Base-by-base conservation (phyloP, 2,113 vertebrate genomes). In the Hippolais icterina region DNA sequence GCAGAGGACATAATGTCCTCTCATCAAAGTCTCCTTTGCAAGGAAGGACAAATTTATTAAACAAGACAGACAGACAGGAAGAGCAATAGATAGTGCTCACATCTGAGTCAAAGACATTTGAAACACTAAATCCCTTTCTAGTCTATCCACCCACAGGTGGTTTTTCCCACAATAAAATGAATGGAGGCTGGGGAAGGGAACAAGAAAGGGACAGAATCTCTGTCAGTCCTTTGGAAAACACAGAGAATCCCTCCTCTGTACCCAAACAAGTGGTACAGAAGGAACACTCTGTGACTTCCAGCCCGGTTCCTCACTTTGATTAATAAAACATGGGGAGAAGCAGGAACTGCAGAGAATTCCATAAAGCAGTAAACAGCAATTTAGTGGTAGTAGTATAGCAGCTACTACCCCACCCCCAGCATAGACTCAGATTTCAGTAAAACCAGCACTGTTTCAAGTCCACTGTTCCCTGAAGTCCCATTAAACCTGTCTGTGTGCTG, bases 251-350 rank as follows among this genome's bases (percentile, higher is more conserved):
- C 29, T 90, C 37, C 33, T 84, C 22, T 57, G 6, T 63, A 46
- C 60, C 66, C 24, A 57, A 68, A 46, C 5, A 41, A 77, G n/a
- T 19, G 31, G 52, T 15, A 56, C 68, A 75, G 79, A 68, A 87
- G 66, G 60, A 89, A 60, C 59, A 64, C 15, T n/a, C 39, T 31
- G 46, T 20, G 53, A 84, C 60, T 93, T 94, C 12, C 41, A 79
- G 72, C 57, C 80, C 57, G 37, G 4, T 87, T 90, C 64, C 57
- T 88, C 33, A 19, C 70, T 89, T 92, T 80, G 88, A 87, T 90
- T 79, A 96, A 89, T 76, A 91, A 96, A 91, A 91, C 65, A 89
- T 69, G 74, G 42, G 12, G 37, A 94, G 78, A 91, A 65, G 57
- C 57, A 93, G 79, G 87, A 92, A 94, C 81, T 72, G 54, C 76